Evolutionary conservation across 2,888 invertebrate species (phyloP), one percentile per base, ranked within the genome.

Genomic region (Pandemis cinnamomeana): DNA sequence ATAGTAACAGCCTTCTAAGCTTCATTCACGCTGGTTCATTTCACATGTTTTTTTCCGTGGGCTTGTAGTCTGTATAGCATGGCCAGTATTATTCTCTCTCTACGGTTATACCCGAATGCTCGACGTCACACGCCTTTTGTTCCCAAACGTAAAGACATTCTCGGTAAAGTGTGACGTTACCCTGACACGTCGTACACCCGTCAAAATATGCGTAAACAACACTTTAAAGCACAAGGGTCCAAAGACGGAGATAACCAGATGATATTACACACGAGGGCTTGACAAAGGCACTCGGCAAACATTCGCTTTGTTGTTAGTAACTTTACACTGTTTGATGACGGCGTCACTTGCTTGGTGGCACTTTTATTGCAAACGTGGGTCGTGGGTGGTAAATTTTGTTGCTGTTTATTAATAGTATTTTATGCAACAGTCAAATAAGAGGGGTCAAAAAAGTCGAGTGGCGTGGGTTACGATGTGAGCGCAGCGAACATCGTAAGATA

Each of bases 221-320:
- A 41, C 67, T 20, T 42, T 42, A 61, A 58, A 53, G 27, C 15
- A 48, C 51, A 71, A 71, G 66, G 61, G 61, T 66, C 58, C 58
- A 48, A 60, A 41, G 63, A 46, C 63, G 20, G 71, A 62, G 41
- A 55, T 71, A 71, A 64, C 58, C 20, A 55, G 64, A 71, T 71
- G 58, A 46, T 71, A 62, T 64, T 58, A 71, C 71, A 58, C 46
- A 20, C 46, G 48, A 42, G 66, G 60, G 41, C 51, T 15, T 51
- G 68, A 75, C 66, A 68, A 75, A 64, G 68, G 71, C 66, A 46
- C 63, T 48, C 44, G 63, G 53, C 69, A 67, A 67, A 75, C 75
- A 67, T 60, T 66, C 51, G n/a, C 68, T 68, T 68, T 73, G 72
- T 36, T 42, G 62, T 63, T 61, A 42, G 71, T 61, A 64, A 69